Conservation (phyloP, 1,140 invertebrate species). For the Dendrolimus punctatus region DNA sequence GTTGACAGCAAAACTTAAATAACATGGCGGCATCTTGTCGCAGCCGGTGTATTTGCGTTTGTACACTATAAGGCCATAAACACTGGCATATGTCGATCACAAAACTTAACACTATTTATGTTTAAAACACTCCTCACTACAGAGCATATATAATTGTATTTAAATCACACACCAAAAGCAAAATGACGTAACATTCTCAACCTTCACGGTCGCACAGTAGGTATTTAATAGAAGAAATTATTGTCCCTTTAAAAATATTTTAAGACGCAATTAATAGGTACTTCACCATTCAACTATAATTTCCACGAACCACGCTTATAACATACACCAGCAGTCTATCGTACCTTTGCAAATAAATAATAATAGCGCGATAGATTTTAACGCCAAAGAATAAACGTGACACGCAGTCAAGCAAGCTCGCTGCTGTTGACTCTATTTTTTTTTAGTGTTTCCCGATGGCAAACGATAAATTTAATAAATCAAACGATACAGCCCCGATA, state of each 20-base stretch:
- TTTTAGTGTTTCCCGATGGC: slow-evolving; percentile 9
- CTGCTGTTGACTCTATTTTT: slow-evolving; percentile 38
- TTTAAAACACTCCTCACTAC: slow-evolving; percentile 38
- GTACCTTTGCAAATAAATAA: slow-evolving; percentile 48
- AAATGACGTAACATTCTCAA: slow-evolving; percentile 71
- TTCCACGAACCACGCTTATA: slow-evolving; percentile 34
- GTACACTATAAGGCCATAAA: slow-evolving; percentile 20
- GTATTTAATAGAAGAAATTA: slow-evolving; percentile 48
- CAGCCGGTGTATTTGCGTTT: slow-evolving; percentile 57
- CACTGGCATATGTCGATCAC: slow-evolving; percentile 24
- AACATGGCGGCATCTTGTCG: slow-evolving; percentile 68
- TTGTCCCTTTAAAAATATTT: slow-evolving; percentile 32
- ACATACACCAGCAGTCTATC: slow-evolving; percentile 30
- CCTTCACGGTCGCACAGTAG: slow-evolving; percentile 65
- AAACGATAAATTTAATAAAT: too few species aligned
- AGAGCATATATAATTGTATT: slow-evolving; percentile 49
- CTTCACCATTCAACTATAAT: slow-evolving; percentile 28
- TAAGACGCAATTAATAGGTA: slow-evolving; percentile 20
- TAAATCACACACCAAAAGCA: slow-evolving; percentile 58
- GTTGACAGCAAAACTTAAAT: slow-evolving; percentile 64
- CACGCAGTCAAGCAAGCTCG: slow-evolving; percentile 68
- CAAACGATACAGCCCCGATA: too few species aligned
- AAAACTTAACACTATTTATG: slow-evolving; percentile 31
- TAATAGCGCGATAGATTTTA: slow-evolving; percentile 54
- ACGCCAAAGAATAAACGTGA: slow-evolving; percentile 62